phyloP scores from a whole-genome alignment of 2,797 vertebrate species.

The Acropternis orthonyx region DNA sequence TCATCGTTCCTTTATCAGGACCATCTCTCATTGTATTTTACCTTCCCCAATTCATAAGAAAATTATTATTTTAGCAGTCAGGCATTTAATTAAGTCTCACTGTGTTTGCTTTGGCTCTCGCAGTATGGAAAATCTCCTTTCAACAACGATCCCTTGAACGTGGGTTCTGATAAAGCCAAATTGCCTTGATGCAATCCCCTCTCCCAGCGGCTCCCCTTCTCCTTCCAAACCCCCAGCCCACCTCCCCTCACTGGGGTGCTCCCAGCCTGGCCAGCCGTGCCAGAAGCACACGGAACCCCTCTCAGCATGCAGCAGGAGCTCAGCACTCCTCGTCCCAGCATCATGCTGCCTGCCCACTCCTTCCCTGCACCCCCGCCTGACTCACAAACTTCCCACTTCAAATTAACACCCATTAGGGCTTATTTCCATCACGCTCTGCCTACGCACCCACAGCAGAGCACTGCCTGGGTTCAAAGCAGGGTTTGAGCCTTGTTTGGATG shows the following conservation, averaged over 20 bases:
- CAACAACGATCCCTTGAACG: neutral
- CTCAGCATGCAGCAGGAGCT: neutral
- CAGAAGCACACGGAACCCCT: neutral
- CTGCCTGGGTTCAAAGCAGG: slow-evolving; percentile 12
- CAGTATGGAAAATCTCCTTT: slow-evolving; percentile 51
- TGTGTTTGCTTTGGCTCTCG: slow-evolving; percentile 56
- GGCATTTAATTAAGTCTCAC: slow-evolving; percentile 39
- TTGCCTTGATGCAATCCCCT: neutral
- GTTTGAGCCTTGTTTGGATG: neutral
- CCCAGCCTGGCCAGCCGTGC: neutral
- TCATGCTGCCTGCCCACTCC: neutral
- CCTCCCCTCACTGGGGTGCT: neutral
- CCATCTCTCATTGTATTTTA: neutral
- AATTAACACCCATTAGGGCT: slow-evolving; percentile 22
- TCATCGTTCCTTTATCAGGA: neutral
- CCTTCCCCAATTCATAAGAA: slow-evolving; percentile 8
- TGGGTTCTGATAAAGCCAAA: neutral
- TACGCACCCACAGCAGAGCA: neutral
- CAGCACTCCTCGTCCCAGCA: neutral
- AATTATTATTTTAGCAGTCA: slow-evolving; percentile 60
- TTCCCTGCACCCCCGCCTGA: neutral
- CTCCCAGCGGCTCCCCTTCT: neutral
- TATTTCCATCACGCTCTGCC: slow-evolving; percentile 26
- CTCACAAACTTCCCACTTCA: slow-evolving; percentile 17
- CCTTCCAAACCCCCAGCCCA: neutral